These are phyloP conservation scores for Lymantria dispar DNA, from an alignment of 2,888 invertebrate genomes.

Conservation along the genomic window DNA sequence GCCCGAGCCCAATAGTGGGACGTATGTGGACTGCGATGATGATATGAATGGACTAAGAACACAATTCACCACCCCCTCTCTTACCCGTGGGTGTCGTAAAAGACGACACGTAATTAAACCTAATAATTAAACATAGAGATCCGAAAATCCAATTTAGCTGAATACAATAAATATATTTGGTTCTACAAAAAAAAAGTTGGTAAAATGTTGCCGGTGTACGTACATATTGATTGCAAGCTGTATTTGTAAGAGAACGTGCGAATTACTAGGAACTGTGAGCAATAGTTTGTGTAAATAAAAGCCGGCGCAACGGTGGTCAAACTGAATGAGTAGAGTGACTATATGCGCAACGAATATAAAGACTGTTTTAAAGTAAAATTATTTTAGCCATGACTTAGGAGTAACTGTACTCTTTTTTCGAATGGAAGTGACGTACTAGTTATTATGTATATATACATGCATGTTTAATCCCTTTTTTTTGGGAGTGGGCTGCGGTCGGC, in stretches of 20 bases:
- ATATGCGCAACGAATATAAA: background rate
- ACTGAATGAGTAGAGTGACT: conserved; percentile 3
- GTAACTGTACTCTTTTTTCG: no score
- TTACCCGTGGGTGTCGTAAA: no score
- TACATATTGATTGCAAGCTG: background rate
- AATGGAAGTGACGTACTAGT: no score
- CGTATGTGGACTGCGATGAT: no score
- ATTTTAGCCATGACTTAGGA: no score
- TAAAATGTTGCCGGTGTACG: background rate
- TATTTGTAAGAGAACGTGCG: conserved; percentile 6
- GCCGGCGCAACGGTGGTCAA: conserved; percentile 2
- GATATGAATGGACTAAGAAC: no score
- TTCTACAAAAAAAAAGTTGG: background rate
- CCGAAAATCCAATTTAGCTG: background rate
- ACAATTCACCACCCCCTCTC: no score
- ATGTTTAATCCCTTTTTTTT: no score
- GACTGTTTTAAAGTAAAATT: no score
- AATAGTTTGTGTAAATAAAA: conserved; percentile 7
- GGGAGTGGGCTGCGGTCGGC: no score
- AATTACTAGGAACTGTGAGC: conserved; percentile 8
- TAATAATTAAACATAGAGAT: background rate
- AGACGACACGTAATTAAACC: background rate
- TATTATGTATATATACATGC: no score
- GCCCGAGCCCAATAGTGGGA: no score
- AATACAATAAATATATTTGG: conserved; percentile 14